Conservation (phyloP, 2,888 invertebrate genomes). For the Geotrupes spiniger region DNA sequence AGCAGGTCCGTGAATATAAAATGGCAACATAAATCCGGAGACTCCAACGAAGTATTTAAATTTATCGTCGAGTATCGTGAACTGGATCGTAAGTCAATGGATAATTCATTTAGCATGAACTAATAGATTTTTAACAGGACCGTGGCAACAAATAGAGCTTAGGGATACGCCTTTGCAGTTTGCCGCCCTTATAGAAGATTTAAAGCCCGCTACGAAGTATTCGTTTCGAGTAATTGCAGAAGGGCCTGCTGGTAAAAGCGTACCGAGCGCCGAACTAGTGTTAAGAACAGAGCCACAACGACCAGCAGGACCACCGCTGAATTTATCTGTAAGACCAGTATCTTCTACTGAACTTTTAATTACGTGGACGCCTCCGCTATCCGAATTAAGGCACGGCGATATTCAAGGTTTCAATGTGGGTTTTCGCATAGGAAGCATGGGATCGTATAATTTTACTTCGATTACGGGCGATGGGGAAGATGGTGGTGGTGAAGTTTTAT, state of each 20-base stretch:
- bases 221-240: constrained; percentile 70
- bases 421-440: constrained; percentile 55
- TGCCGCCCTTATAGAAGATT: constrained; percentile 63
- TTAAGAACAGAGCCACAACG: constrained; percentile 68
- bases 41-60: constrained; percentile 68
- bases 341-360: constrained; percentile 72
- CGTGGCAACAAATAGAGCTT: constrained; percentile 67
- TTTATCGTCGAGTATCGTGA: constrained; percentile 68
- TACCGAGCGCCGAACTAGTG: constrained; percentile 61
- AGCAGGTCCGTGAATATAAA: constrained; percentile 73
- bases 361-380: constrained; percentile 70
- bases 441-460: constrained; percentile 66
- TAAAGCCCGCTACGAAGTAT: constrained; percentile 70
- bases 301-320: constrained; percentile 67
- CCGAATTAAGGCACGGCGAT: constrained; percentile 70
- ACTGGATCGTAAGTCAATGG: constrained; percentile 55
- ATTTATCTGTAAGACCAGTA: constrained; percentile 64
- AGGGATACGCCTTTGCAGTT: constrained; percentile 62
- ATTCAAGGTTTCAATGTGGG: constrained; percentile 71
- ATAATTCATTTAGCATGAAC: neutral
- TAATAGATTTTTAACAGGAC: constrained; percentile 43
- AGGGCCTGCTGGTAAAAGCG: constrained; percentile 70
- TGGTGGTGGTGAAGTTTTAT: constrained; percentile 61
- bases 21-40: constrained; percentile 69
- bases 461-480: constrained; percentile 68